Base-by-base conservation (phyloP, 1,140 invertebrate species). In the Drosophila simulans region DNA sequence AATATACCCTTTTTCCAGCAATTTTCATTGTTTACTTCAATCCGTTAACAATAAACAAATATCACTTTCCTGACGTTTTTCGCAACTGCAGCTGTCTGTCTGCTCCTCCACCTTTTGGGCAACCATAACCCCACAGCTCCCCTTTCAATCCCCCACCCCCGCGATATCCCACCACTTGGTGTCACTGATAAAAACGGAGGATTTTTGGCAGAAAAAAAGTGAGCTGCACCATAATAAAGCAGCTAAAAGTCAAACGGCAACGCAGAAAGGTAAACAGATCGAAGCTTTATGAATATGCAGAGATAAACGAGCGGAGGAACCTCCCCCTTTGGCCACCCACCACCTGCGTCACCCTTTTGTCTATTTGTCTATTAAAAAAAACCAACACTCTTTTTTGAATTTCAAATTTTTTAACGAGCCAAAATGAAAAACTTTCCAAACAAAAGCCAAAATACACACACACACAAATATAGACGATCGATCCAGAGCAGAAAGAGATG, bases 351-450 rank as follows among this genome's bases (percentile, higher is more conserved):
- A 62, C 42, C 59, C 63, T 65, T 76, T 77, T 77, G 72, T 55
- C 55, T 65, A 53, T 40, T 22, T 20, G 42, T 20, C 42, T 45
- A 12, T 43, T 43, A 48, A 55, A 54, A 56, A 56, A 52, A 34
- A 55, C 52, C 56, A 43, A 43, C 42, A 42, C 40, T 55, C 20
- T 77, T 80, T 77, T 76, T 79, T 76, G 57, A 88, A 79, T 62
- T 89, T 77, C 39, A 88, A 88, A 73, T 77, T 89, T 83, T 83
- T 88, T 88, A 88, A 88, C 84, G 84, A 88, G 84, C 80, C 72
- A 70, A 89, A 89, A 84, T 80, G 66, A 88, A 84, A 77, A 88
- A 89, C 80, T 88, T 88, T 89, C 84, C 84, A 89, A 89, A 84
- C 84, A 88, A 88, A 88, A 88, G 72, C 27, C 59, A 56, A 57